Percentiles rank a stretch among this genome's conserved stretches.
These are phyloP conservation scores for Brenthis daphne DNA, from an alignment of 2,888 invertebrate species.

Conservation along the genomic window DNA sequence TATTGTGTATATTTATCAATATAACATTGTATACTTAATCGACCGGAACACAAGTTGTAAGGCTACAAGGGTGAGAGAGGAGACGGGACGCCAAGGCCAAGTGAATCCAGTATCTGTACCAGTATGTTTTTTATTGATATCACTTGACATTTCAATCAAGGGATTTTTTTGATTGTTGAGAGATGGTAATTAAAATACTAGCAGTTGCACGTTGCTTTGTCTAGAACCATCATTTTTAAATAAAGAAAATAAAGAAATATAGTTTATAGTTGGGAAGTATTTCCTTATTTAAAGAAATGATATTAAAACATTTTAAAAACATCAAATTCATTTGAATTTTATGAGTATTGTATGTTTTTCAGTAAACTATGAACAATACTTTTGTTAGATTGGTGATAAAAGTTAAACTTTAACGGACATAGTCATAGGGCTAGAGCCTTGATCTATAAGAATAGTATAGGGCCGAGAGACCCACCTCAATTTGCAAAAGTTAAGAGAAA, in stretches of 20 bases:
- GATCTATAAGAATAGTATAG: slow-evolving; percentile 27
- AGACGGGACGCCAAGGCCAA: slow-evolving; percentile 30
- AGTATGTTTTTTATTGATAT: slow-evolving; percentile 19
- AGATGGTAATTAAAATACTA: slow-evolving; percentile 1
- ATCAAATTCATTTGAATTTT: too few species aligned
- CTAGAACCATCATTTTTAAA: background rate
- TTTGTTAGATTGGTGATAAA: slow-evolving; percentile 17
- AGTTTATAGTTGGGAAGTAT: too few species aligned
- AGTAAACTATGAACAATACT: too few species aligned
- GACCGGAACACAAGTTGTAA: slow-evolving; percentile 18
- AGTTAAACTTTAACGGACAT: slow-evolving; percentile 16
- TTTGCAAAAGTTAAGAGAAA: slow-evolving; percentile 20
- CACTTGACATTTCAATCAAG: slow-evolving; percentile 20
- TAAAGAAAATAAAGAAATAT: too few species aligned
- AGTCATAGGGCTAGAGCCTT: slow-evolving; percentile 23
- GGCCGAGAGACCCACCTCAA: slow-evolving; percentile 26
- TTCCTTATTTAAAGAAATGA: too few species aligned
- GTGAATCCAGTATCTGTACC: slow-evolving; percentile 17
- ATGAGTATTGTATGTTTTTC: background rate
- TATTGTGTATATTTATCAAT: background rate
- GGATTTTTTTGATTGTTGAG: slow-evolving; percentile 9
- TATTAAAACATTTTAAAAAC: too few species aligned
- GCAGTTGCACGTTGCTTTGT: background rate
- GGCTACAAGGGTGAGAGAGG: slow-evolving; percentile 22
- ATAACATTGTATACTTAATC: slow-evolving; percentile 3